Conservation (phyloP, 53 echinoderm and acorn worm species). For the Glandiceps talaboti region DNA sequence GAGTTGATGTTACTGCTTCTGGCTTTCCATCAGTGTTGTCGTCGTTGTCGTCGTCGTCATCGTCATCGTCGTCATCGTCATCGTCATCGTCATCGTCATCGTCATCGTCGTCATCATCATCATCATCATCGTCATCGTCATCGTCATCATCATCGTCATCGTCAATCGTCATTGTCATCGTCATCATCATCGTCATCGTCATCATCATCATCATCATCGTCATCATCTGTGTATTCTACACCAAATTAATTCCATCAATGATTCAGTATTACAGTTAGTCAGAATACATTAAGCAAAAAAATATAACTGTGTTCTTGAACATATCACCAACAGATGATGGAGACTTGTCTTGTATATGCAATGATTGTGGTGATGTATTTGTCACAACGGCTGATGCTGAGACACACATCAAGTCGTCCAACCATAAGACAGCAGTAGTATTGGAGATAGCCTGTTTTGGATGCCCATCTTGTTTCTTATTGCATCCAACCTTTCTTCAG, state of each 20-base stretch:
- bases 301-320: no score
- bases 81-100: conserved; percentile 2
- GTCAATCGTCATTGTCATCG: no score
- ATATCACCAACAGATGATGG: neutral
- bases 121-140: neutral
- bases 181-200: neutral
- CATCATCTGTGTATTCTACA: no score
- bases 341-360: neutral
- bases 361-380: neutral
- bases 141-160: conserved; percentile 3
- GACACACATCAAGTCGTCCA: neutral
- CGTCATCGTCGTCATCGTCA: neutral
- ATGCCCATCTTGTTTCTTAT: neutral
- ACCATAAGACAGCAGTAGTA: neutral
- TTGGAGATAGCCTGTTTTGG: neutral
- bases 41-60: no score
- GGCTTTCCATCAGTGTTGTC: no score
- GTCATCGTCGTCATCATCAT: neutral
- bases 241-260: no score
- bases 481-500: neutral
- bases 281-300: no score
- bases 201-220: conserved; percentile 1
- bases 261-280: no score
- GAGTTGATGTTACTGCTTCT: no score
- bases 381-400: neutral